Evolutionary conservation across 2,797 vertebrate genomes (phyloP).

Genomic region (Microchirus variegatus): DNA sequence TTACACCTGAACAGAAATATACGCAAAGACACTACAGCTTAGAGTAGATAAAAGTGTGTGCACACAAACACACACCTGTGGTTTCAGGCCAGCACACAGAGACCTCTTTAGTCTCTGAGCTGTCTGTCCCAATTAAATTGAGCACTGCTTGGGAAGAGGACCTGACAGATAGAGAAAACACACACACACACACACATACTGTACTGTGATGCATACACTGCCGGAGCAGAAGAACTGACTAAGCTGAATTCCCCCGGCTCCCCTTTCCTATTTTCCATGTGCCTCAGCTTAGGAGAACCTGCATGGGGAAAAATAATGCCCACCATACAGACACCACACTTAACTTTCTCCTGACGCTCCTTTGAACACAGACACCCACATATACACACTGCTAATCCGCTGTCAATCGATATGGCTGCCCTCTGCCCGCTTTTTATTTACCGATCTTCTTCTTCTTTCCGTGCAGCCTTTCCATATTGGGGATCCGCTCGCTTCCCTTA

Average conservation of each 20-base stretch:
- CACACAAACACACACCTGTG: slow-evolving; percentile 68
- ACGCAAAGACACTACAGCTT: slow-evolving; percentile 6
- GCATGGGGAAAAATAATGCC: slow-evolving; percentile 75
- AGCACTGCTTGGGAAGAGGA: slow-evolving; percentile 72
- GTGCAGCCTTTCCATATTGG: slow-evolving; percentile 26
- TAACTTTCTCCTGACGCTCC: slow-evolving; percentile 63
- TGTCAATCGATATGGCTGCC: slow-evolving; percentile 42
- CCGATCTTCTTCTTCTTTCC: slow-evolving; percentile 35
- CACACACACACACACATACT: slow-evolving; percentile 51
- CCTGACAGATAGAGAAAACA: slow-evolving; percentile 74
- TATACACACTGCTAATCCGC: slow-evolving; percentile 35
- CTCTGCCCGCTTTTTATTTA: slow-evolving; percentile 45
- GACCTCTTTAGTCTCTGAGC: slow-evolving; percentile 72
- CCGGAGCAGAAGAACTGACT: slow-evolving; percentile 80
- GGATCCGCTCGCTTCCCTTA: slow-evolving; percentile 16
- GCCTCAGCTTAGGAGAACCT: slow-evolving; percentile 81
- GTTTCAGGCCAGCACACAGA: slow-evolving; percentile 69
- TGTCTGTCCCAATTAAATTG: slow-evolving; percentile 77
- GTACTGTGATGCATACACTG: slow-evolving; percentile 66
- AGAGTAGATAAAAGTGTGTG: slow-evolving; percentile 37
- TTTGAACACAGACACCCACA: slow-evolving; percentile 30
- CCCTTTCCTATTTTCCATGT: slow-evolving; percentile 84
- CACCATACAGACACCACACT: slow-evolving; percentile 64
- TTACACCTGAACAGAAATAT: slow-evolving; percentile 36
- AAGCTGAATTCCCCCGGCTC: slow-evolving; percentile 81